Percentiles rank a stretch among this genome's conserved stretches.
phyloP scores from a whole-genome alignment of 2,797 vertebrate species.

The Microctenopoma stevenorrisi region DNA sequence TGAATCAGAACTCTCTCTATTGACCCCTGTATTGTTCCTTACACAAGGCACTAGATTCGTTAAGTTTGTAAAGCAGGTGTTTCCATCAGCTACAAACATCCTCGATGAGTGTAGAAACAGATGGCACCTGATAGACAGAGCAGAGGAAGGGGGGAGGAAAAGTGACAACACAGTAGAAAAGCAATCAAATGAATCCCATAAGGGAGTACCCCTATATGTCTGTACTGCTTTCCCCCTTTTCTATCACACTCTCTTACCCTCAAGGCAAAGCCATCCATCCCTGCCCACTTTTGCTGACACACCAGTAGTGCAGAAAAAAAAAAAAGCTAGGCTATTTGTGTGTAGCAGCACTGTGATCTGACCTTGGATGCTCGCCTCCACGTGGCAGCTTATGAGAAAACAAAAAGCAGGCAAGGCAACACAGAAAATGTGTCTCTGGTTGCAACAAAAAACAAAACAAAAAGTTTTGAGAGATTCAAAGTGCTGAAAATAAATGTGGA shows the following conservation, averaged over 20 bases:
- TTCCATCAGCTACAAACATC: slow-evolving; percentile 58
- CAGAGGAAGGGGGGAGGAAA: slow-evolving; percentile 8
- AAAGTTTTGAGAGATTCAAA: slow-evolving; percentile 39
- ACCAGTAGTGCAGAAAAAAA: slow-evolving; percentile 31
- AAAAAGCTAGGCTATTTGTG: slow-evolving; percentile 50
- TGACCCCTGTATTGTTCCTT: slow-evolving; percentile 44
- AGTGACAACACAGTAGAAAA: slow-evolving; percentile 50
- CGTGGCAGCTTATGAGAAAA: slow-evolving; percentile 53
- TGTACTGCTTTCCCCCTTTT: slow-evolving; percentile 33
- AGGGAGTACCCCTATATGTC: slow-evolving; percentile 48
- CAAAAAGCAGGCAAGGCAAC: slow-evolving; percentile 35
- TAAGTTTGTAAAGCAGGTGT: slow-evolving; percentile 67
- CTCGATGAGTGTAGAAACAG: slow-evolving; percentile 65
- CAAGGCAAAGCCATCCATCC: slow-evolving; percentile 65
- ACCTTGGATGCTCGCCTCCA: slow-evolving; percentile 65
- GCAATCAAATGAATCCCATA: slow-evolving; percentile 66
- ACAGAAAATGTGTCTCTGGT: slow-evolving; percentile 21
- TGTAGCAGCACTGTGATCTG: slow-evolving; percentile 47
- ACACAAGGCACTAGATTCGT: slow-evolving; percentile 50
- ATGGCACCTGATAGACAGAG: slow-evolving; percentile 66
- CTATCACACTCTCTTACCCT: slow-evolving; percentile 49
- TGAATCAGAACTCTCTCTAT: slow-evolving; percentile 31
- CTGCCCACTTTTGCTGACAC: slow-evolving; percentile 70
- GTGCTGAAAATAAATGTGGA: slow-evolving; percentile 31
- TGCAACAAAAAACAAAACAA: not conserved